Evolutionary conservation across 1,140 invertebrate genomes (phyloP).

Genomic region (Eciton burchellii): DNA sequence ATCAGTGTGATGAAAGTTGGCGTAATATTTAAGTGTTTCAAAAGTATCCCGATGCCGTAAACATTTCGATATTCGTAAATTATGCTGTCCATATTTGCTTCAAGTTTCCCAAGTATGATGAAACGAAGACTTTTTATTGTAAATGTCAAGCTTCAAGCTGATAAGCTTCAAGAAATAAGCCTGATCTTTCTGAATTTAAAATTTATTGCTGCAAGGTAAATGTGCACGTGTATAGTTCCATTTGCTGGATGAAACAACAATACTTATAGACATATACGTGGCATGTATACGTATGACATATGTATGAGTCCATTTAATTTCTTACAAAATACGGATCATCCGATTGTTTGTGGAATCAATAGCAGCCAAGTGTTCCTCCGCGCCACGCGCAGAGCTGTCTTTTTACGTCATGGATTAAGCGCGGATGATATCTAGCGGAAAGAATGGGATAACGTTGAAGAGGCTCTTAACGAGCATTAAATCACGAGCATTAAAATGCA

Average conservation of each 20-base stretch:
- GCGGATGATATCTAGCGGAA: slow-evolving; percentile 26
- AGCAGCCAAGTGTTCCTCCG: background rate
- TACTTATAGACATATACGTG: background rate
- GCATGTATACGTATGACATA: background rate
- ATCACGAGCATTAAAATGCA: slow-evolving; percentile 12
- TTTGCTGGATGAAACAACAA: background rate
- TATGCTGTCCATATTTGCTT: background rate
- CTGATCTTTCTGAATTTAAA: too few species aligned
- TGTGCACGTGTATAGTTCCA: background rate
- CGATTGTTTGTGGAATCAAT: slow-evolving; percentile 5
- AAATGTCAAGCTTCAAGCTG: too few species aligned
- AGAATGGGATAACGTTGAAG: slow-evolving; percentile 39
- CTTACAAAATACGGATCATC: background rate
- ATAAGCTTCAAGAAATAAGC: background rate
- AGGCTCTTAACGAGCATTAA: slow-evolving; percentile 54
- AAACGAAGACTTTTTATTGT: background rate
- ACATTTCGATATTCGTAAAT: too few species aligned
- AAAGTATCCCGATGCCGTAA: background rate
- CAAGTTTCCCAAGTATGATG: background rate
- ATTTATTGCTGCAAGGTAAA: too few species aligned
- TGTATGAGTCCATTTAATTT: too few species aligned
- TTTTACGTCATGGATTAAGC: slow-evolving; percentile 12
- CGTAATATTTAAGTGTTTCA: background rate
- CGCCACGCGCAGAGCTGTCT: background rate
- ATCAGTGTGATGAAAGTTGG: background rate